A percentile compares a stretch with the other conserved stretches of the same genome.
phyloP scores from a whole-genome alignment of 2,113 vertebrate species.

The Orientallactaga bullata region DNA sequence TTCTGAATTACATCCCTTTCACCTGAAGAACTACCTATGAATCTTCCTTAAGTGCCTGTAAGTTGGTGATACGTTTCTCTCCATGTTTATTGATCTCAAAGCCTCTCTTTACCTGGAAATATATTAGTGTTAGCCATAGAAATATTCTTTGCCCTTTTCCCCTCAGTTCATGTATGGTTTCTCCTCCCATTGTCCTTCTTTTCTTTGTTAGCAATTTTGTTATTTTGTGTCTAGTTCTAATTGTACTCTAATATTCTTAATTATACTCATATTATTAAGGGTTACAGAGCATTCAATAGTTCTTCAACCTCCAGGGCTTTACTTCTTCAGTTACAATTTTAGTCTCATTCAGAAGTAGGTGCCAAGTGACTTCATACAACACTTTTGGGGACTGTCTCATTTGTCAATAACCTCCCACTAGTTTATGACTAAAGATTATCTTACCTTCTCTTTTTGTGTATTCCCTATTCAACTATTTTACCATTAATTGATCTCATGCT shows the following conservation, averaged over 20 bases:
- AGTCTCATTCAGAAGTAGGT: neutral
- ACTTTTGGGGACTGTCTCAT: neutral
- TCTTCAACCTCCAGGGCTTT: neutral
- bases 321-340: slow-evolving; percentile 12
- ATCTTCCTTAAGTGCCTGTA: neutral
- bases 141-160: too few relatives aligned
- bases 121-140: too few relatives aligned
- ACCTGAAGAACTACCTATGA: neutral
- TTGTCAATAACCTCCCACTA: neutral
- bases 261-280: neutral
- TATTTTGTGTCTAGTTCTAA: neutral
- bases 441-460: neutral
- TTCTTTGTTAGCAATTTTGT: neutral
- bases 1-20: neutral
- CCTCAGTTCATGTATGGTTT: neutral
- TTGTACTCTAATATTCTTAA: neutral
- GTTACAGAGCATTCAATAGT: neutral
- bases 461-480: neutral
- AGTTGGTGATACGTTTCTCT: neutral
- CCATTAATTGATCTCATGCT: neutral
- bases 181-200: neutral
- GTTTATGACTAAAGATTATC: too few relatives aligned
- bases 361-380: neutral
- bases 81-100: neutral
- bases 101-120: neutral